These are phyloP conservation scores for Drosophila neotestacea DNA, from an alignment of 2,888 invertebrate species.

Conservation along the genomic window DNA sequence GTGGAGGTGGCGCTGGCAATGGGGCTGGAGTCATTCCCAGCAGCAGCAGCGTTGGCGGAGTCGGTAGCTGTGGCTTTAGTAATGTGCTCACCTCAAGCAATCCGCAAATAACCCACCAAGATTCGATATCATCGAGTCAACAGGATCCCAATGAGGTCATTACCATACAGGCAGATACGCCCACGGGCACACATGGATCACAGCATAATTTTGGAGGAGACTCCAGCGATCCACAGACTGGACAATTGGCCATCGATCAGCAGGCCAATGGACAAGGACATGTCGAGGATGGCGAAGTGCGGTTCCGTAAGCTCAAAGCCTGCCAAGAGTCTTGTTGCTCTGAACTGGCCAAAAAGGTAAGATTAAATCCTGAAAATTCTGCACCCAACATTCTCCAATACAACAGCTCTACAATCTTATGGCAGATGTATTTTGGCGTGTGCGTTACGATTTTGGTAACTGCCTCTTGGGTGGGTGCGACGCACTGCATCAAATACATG, in stretches of 20 bases:
- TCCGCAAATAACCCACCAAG: constrained; percentile 86
- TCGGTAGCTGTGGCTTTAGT: constrained; percentile 82
- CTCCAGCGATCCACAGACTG: constrained; percentile 60
- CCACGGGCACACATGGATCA: constrained; percentile 66
- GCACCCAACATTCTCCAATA: no score
- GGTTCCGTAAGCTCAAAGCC: constrained; percentile 83
- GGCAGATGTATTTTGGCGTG: constrained; percentile 94
- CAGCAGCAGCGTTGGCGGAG: constrained; percentile 27
- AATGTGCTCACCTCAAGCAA: constrained; percentile 85
- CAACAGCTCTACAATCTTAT: neutral
- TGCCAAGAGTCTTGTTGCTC: constrained; percentile 93
- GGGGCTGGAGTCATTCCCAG: constrained; percentile 42
- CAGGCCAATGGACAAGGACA: constrained; percentile 67
- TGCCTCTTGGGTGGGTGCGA: constrained; percentile 96
- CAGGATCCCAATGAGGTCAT: constrained; percentile 87
- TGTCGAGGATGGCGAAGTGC: constrained; percentile 73
- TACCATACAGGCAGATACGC: constrained; percentile 82
- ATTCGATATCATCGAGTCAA: constrained; percentile 88
- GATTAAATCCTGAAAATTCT: neutral
- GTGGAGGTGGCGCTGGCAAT: constrained; percentile 13
- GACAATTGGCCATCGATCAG: constrained; percentile 72
- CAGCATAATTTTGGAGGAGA: constrained; percentile 71
- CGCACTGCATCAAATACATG: constrained; percentile 95
- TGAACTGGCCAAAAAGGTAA: constrained; percentile 92
- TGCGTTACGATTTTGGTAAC: constrained; percentile 94